Base-by-base conservation (phyloP, 2,888 invertebrate species). In the Incurvaria masculella region DNA sequence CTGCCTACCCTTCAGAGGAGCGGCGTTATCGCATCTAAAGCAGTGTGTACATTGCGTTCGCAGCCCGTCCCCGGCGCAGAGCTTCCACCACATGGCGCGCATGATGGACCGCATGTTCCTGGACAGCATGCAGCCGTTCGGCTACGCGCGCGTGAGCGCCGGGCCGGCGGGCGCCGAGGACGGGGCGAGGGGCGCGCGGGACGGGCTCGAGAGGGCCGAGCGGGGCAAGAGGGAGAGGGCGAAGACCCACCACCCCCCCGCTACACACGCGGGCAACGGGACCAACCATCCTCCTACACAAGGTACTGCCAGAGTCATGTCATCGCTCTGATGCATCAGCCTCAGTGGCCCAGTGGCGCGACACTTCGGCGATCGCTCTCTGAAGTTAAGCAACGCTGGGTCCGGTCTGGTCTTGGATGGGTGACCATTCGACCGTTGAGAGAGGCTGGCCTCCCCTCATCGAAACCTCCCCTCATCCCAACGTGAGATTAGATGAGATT, bases 71-170 rank as follows among this genome's bases (percentile, higher is more conserved):
- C 72, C 81, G 46, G 75, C 82, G 14, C 65, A 67, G 42, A 73
- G 72, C 41, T 80, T 86, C 53, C 85, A 86, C 57, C 86, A 86
- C 58, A 84, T 88, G 82, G 86, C 87, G 45, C 74, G 85, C 45
- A 86, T 88, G 86, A 87, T 87, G 87, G 87, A 88, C 61, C 83
- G 86, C 2, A 75, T 88, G 63, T 84, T 87, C 65, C 68, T 82
- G 49, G 86, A 87, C 57, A 83, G 84, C 49, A 74, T 86, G 55
- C 82, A 85, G 53, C 86, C 87, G 21, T 85, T 84, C 59, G 81
- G 83, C 39, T 85, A 82, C 62, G 85, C 86, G 23, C 80, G 83
- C 61, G 81, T 86, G 65, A 81, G 83, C 27, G 72, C 83, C 8
- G 79, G 81, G 47, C 71, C 21, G 44, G 61, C 2, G 60, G 64